Base-by-base conservation (phyloP, 2,113 vertebrate species). In the Picathartes gymnocephalus region DNA sequence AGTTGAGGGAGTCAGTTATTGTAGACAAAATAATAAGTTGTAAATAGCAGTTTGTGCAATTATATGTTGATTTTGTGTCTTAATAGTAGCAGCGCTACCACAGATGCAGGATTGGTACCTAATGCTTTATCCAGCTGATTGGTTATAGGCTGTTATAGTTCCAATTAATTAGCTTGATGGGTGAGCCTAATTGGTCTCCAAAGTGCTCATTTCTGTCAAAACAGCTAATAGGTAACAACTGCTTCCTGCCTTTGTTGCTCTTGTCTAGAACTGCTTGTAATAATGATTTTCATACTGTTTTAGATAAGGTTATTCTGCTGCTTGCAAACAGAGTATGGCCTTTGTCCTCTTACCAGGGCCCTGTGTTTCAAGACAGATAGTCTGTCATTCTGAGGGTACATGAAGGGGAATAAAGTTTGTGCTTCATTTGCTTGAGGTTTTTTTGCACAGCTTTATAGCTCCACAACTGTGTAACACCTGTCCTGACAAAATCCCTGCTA, bases 401-500 rank as follows among this genome's bases (percentile, higher is more conserved):
- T 40, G 69, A 88, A 78, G 69, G 72, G 51, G 27, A 84, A 51
- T 53, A n/a, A 51, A 39, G 13, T 86, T 88, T 42, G 25, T 74
- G 81, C 37, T 87, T 71, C 2, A 0, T 28, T 86, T 57, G 15
- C 48, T 71, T 3, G 6, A 76, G 39, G 8, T 5, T 71, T 73
- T 70, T 86, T 62, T 50, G 31, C 53, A 37, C 39, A 24, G 21
- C 37, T 77, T 68, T 44, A 10, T 35, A 50, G 42, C 30, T 62
- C 65, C 35, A 37, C 10, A 70, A 2, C 39, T 40, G 4, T 0
- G 0, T 51, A 66, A 58, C 16, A 4, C 17, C 15, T 3, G 3
- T 68, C 30, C 53, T 42, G 35, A 48, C 33, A 58, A 74, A 79
- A 51, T 1, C 31, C 13, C 24, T 20, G 14, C 44, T 57, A 6